Evolutionary conservation across 2,113 vertebrate genomes (phyloP).

Genomic region (Spermophilus dauricus): DNA sequence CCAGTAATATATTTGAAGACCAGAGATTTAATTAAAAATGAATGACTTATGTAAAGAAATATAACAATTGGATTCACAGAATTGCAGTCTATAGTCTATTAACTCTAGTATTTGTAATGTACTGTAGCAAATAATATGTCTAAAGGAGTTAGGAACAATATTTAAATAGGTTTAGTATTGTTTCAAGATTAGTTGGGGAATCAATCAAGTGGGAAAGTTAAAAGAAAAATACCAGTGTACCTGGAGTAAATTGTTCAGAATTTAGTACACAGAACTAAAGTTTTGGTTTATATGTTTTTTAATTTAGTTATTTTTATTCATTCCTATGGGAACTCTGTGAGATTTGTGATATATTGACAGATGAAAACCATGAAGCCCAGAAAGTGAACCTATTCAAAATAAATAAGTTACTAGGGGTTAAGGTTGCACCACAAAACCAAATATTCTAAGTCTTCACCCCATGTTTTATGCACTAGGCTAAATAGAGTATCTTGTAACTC

Average conservation of each 20-base stretch:
- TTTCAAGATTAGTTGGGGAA: slow-evolving; percentile 59
- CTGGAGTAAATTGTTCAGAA: slow-evolving; percentile 25
- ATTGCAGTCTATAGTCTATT: slow-evolving; percentile 41
- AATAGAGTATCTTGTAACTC: slow-evolving; percentile 68
- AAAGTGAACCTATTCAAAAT: slow-evolving; percentile 29
- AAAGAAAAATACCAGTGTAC: slow-evolving; percentile 35
- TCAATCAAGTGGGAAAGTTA: slow-evolving; percentile 57
- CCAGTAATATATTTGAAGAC: slow-evolving; percentile 78
- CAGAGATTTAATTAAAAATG: slow-evolving; percentile 83
- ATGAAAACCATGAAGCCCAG: neutral
- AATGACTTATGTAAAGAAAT: slow-evolving; percentile 81
- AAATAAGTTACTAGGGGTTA: slow-evolving; percentile 11
- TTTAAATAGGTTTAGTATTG: slow-evolving; percentile 68
- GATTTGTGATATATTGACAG: neutral
- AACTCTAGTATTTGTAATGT: slow-evolving; percentile 68
- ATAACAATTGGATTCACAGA: slow-evolving; percentile 66
- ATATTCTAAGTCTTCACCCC: slow-evolving; percentile 37
- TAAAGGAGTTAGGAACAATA: slow-evolving; percentile 62
- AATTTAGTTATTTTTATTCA: slow-evolving; percentile 13
- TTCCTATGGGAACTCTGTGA: neutral
- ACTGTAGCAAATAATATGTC: slow-evolving; percentile 29
- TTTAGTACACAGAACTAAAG: slow-evolving; percentile 8
- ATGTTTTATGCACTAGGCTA: slow-evolving; percentile 70
- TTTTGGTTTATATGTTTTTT: slow-evolving; percentile 33
- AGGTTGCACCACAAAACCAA: slow-evolving; percentile 9